These are phyloP conservation scores for Prunella himalayana DNA, from an alignment of 2,113 vertebrate genomes.

Conservation along the genomic window DNA sequence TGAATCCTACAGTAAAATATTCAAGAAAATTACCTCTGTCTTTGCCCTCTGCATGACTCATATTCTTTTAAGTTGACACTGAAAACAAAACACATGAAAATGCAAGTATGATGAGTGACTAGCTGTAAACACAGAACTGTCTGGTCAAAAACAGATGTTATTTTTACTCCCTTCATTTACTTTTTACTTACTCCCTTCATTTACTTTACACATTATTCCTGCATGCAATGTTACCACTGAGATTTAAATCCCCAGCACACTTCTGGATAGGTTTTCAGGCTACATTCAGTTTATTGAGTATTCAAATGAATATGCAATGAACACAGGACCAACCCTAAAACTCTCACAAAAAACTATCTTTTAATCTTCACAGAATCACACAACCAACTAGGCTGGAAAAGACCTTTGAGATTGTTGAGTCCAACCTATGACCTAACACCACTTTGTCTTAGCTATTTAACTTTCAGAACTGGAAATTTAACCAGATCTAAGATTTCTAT, in stretches of 20 bases:
- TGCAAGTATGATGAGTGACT: neutral
- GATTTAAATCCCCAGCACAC: neutral
- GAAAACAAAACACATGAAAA: constrained; percentile 62
- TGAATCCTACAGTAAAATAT: constrained; percentile 51
- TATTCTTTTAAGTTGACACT: constrained; percentile 34
- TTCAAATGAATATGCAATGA: neutral
- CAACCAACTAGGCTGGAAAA: neutral
- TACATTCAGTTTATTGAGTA: constrained; percentile 6
- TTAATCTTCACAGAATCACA: neutral
- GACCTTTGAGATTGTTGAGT: neutral
- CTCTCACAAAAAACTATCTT: neutral
- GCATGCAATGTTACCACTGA: neutral
- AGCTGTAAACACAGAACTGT: neutral
- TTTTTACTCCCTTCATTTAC: constrained; percentile 1
- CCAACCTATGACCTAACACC: neutral
- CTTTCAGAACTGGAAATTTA: neutral
- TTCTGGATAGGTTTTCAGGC: constrained; percentile 23
- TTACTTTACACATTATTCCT: neutral
- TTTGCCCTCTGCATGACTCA: constrained; percentile 21
- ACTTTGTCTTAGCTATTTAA: neutral
- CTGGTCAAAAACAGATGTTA: neutral
- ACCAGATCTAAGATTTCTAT: neutral
- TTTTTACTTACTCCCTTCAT: neutral
- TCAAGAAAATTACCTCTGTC: neutral
- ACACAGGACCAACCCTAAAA: neutral